Evolutionary conservation across 2,888 invertebrate genomes (phyloP), one percentile per base, ranked within the genome.

Genomic region (Tricholauxania praeusta): DNA sequence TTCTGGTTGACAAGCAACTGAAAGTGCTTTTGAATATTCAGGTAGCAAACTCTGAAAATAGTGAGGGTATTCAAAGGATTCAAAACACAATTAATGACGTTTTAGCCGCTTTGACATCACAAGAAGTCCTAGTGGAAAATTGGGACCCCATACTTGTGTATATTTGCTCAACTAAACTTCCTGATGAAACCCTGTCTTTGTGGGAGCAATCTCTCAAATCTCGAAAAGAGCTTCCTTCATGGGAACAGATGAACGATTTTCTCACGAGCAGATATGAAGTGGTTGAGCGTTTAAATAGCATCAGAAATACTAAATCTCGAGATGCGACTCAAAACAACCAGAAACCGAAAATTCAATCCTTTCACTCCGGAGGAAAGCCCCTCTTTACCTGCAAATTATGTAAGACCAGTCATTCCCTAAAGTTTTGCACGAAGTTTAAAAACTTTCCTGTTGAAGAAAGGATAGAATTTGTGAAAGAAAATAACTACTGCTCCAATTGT

Each of bases 1-100:
- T 72, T 1, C 39, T 73, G 0, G 69, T 69, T 2, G 75, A 73
- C 19, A 73, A 68, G 10, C 71, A 75, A 69, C 17, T 69, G 1
- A 57, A 66, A 62, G 22, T 22, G 2, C 22, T 1, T 22, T 22
- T 22, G 22, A 22, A 22, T 22, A 3, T 22, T 22, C 22, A 22
- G 22, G 22, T 22, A 22, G 22, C 22, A 22, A 22, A 22, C 22
- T 22, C 28, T 12, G 59, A 59, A 28, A 59, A 59, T 22, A 59
- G 59, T 14, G 59, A 8, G 14, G 28, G 22, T 15, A 59, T 59
- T 28, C 59, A 59, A 14, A 12, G 28, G 14, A 28, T 59, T 28
- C 59, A 59, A 22, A 22, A 22, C 3, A 22, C 22, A 22, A 22
- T 22, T 22, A 22, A 22, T 22, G 22, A 22, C 22, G 22, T 22